A percentile compares a stretch with the other conserved stretches of the same genome.
These are phyloP conservation scores for Chelonoidis abingdonii DNA, from an alignment of 2,113 vertebrate species.

Conservation along the genomic window DNA sequence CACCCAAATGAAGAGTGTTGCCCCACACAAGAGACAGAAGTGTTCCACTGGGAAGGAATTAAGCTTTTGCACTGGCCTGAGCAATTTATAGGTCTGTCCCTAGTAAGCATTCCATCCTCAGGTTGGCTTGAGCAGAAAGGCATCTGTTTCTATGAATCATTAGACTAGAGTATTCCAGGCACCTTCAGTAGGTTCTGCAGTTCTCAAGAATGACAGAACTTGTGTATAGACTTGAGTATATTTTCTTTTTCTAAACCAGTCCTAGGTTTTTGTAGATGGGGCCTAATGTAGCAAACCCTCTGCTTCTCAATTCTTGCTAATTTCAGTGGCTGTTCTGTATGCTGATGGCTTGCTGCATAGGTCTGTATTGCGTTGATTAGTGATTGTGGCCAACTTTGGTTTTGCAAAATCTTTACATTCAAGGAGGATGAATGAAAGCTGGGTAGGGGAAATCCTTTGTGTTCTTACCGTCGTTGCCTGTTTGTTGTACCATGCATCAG, in stretches of 20 bases:
- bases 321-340: neutral
- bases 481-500: neutral
- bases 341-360: neutral
- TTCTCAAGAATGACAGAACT: neutral
- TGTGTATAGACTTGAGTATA: neutral
- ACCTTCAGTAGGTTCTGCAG: neutral
- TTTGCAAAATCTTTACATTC: neutral
- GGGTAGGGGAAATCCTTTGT: neutral
- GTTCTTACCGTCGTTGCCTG: neutral
- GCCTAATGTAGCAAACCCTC: neutral
- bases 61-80: neutral
- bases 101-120: neutral
- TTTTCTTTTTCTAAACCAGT: neutral
- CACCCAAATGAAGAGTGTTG: neutral
- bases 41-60: neutral
- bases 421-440: neutral
- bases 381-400: neutral
- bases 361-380: neutral
- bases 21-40: neutral
- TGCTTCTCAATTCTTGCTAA: neutral
- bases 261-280: neutral
- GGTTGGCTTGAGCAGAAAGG: neutral
- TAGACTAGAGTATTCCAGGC: neutral
- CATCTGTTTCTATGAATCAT: neutral
- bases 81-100: neutral